A percentile compares a stretch with the other conserved stretches of the same genome.
Conservation (phyloP, 1,140 invertebrate species). For the Orius laevigatus region DNA sequence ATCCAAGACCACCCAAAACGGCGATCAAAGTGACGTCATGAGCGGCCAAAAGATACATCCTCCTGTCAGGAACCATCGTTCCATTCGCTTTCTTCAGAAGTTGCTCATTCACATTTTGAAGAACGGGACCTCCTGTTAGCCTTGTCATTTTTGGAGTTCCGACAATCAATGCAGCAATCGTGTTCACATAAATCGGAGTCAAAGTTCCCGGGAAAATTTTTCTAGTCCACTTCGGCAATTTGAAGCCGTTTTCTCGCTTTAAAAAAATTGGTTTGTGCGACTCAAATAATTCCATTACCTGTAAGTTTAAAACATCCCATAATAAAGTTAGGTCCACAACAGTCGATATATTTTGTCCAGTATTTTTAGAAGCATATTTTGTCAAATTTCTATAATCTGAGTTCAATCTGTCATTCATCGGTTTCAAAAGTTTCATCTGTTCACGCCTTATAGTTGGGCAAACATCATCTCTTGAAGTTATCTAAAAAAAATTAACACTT, state of each 20-base stretch:
- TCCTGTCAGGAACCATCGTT: conserved; percentile 33
- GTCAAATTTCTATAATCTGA: neutral
- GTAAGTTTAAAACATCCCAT: conserved; percentile 9
- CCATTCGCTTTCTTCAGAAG: conserved; percentile 32
- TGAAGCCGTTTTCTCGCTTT: conserved; percentile 13
- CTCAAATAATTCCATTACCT: conserved; percentile 7
- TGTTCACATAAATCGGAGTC: neutral
- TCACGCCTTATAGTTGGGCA: too few relatives aligned
- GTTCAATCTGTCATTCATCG: too few relatives aligned
- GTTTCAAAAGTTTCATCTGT: too few relatives aligned
- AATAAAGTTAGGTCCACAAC: neutral
- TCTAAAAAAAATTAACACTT: too few relatives aligned
- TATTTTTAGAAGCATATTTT: conserved; percentile 7
- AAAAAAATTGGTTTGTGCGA: neutral
- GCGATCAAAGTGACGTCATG: conserved; percentile 52
- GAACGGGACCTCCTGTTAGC: conserved; percentile 31
- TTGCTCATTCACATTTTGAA: conserved; percentile 43
- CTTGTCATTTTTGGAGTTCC: conserved; percentile 10
- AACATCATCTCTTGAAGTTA: too few relatives aligned
- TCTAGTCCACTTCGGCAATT: conserved; percentile 12
- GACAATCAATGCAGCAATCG: neutral
- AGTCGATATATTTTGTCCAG: neutral
- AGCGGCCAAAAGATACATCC: conserved; percentile 54
- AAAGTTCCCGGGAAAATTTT: conserved; percentile 6
- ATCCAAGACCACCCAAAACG: conserved; percentile 3